Base-by-base conservation (phyloP, 2,113 vertebrate genomes). In the Elgaria multicarinata region DNA sequence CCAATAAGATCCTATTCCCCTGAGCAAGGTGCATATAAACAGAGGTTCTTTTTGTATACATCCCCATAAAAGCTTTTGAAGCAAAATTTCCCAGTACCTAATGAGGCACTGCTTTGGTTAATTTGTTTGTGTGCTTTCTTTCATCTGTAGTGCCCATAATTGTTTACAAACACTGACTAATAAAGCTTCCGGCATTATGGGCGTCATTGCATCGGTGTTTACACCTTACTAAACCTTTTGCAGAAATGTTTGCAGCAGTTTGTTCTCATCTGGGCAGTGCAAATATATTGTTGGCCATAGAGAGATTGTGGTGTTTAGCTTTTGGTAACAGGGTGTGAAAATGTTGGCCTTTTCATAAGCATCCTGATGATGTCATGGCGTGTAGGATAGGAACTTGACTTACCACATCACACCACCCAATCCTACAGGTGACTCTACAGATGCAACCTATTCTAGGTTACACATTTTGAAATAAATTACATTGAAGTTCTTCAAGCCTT, bases 101-200 rank as follows among this genome's bases (percentile, higher is more conserved):
- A 66, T 13, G 50, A 67, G 62, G 28, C 20, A 67, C 31, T 66
- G 33, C 6, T 44, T 79, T 79, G 58, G 28, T 26, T 3, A n/a
- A 16, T 66, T 31, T n/a, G 26, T 28, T 18, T 42, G 31, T 36
- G 33, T 46, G 80, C 50, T 6, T 33, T 86, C 87, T 95, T 93
- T 94, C 88, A 89, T 87, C 72, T 84, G 16, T 14, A 16, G 20
- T 84, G 33, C 87, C 93, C 53, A 36, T 62, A 91, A 78, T 33
- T 93, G 90, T 93, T 95, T 94, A 87, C 86, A 94, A 94, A 92
- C 92, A 58, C 24, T 77, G 89, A 92, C 87, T 93, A 83, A 91
- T 89, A 93, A 83, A 93, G 74, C 72, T 78, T 95, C 53, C 36
- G 67, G 20, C 88, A 92, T 83, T 86, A 58, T 90, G 46, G 86